Evolutionary conservation across 1,140 invertebrate species (phyloP).

Genomic region (Penaeus vannamei): DNA sequence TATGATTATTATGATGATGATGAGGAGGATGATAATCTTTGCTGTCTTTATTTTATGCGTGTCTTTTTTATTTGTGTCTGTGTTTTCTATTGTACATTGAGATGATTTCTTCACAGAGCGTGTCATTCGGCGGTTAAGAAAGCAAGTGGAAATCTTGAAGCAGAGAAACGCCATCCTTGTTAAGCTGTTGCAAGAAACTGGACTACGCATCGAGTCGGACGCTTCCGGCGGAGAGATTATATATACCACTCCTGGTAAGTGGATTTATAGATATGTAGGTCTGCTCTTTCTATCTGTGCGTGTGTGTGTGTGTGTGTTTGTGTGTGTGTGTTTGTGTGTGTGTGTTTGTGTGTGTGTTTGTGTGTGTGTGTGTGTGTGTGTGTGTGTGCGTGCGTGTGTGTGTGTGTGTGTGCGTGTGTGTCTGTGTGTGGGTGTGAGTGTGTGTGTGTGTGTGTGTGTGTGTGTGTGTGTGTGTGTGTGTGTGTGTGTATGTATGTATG

Average conservation of each 20-base stretch:
- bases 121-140: slow-evolving; percentile 41
- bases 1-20: too few relatives aligned
- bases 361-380: too few relatives aligned
- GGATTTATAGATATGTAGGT: not conserved
- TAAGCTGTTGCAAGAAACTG: slow-evolving; percentile 54
- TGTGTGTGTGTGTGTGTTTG: not conserved
- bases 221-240: slow-evolving; percentile 37
- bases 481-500: too few relatives aligned
- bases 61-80: not conserved
- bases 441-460: too few relatives aligned
- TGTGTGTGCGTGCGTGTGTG: too few relatives aligned
- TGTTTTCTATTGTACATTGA: not conserved
- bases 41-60: not conserved
- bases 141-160: slow-evolving; percentile 45
- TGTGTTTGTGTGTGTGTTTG: too few relatives aligned
- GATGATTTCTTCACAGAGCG: slow-evolving; percentile 36
- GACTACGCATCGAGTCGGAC: slow-evolving; percentile 34
- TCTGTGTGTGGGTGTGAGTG: not conserved
- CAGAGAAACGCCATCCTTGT: slow-evolving; percentile 47
- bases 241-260: slow-evolving; percentile 51
- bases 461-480: too few relatives aligned
- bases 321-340: not conserved
- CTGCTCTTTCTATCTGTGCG: too few relatives aligned
- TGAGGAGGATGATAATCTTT: too few relatives aligned
- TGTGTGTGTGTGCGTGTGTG: not conserved